Conservation (phyloP, 2,888 invertebrate genomes). For the Amiota mariae region DNA sequence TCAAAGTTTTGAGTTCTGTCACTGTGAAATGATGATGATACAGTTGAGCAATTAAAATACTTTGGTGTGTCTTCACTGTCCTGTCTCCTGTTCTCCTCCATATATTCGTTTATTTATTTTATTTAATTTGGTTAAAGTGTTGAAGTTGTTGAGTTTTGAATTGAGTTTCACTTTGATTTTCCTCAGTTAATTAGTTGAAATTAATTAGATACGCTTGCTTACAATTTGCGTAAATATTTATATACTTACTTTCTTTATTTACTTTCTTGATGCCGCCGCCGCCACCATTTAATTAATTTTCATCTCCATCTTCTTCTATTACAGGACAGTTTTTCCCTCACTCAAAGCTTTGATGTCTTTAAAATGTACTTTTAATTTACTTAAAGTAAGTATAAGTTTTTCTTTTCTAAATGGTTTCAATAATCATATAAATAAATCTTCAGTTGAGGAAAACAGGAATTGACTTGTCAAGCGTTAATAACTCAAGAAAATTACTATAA, state of each 20-base stretch:
- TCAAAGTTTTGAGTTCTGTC: constrained; percentile 2
- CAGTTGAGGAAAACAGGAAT: too few species aligned
- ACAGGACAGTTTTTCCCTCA: too few species aligned
- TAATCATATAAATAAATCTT: too few species aligned
- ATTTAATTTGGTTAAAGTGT: constrained; percentile 37
- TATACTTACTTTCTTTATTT: constrained; percentile 17
- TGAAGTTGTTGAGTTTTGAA: constrained; percentile 21
- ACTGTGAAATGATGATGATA: constrained; percentile 38
- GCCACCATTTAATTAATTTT: constrained; percentile 33
- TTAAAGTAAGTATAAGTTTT: constrained; percentile 10
- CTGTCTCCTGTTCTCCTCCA: constrained; percentile 18
- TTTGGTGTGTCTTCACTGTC: constrained; percentile 45
- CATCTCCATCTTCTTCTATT: constrained; percentile 27
- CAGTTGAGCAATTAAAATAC: constrained; percentile 64
- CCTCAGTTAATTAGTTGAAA: constrained; percentile 44
- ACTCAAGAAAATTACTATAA: not conserved
- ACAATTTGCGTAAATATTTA: constrained; percentile 34
- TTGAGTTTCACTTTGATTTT: constrained; percentile 44
- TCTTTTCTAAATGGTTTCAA: not conserved
- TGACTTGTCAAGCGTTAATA: too few species aligned
- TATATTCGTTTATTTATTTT: constrained; percentile 28
- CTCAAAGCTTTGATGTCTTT: too few species aligned
- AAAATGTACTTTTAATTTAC: constrained; percentile 9
- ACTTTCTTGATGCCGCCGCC: not conserved
- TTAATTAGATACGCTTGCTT: constrained; percentile 47